Conservation (phyloP, 2,113 vertebrate species). For the Turnix velox region DNA sequence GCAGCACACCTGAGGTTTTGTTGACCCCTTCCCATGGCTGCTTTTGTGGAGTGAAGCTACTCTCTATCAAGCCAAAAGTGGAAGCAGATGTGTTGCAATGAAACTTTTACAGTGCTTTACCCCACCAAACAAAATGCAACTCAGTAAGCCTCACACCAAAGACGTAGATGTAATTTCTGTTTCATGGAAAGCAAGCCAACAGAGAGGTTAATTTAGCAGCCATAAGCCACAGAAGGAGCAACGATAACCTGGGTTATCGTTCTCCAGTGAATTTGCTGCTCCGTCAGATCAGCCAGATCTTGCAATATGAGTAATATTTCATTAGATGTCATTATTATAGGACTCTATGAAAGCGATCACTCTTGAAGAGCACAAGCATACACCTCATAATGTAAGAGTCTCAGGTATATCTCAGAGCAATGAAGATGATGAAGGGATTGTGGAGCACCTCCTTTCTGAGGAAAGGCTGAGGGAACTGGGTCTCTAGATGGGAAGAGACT, state of each 20-base stretch:
- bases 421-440: no score
- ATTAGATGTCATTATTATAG: not conserved
- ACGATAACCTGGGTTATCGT: no score
- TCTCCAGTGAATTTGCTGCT: not conserved
- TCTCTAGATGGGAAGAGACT: no score
- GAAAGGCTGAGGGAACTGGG: no score
- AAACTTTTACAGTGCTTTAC: conserved; percentile 27
- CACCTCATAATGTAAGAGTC: fast-evolving
- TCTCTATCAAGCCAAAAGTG: not conserved
- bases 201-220: not conserved
- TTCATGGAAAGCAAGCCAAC: not conserved
- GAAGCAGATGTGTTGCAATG: not conserved
- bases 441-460: no score
- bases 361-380: not conserved
- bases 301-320: not conserved
- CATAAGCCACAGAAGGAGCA: not conserved
- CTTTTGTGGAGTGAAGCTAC: not conserved
- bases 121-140: not conserved
- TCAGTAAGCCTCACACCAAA: not conserved
- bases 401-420: no score
- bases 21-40: not conserved
- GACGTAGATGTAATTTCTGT: not conserved
- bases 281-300: not conserved
- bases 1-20: not conserved
- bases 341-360: not conserved